Evolutionary conservation across 2,797 vertebrate genomes (phyloP).

Genomic region (Gorsachius magnificus): DNA sequence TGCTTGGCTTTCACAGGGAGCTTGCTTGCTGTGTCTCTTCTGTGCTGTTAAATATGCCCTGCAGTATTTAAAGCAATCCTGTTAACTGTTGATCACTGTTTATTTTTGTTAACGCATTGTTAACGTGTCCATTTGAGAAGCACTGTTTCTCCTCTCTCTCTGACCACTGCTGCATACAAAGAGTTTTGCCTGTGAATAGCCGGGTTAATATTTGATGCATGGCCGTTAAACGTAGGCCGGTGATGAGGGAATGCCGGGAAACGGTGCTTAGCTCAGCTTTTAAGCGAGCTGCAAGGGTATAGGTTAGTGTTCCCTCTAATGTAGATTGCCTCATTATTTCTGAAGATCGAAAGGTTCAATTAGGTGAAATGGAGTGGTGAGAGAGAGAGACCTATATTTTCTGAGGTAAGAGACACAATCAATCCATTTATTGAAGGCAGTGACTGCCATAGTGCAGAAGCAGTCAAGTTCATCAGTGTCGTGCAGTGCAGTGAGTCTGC

Average conservation of each 20-base stretch:
- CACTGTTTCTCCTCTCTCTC: not conserved
- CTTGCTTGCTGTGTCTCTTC: not conserved
- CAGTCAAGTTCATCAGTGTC: not conserved
- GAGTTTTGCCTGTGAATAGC: not conserved
- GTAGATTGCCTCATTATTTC: not conserved
- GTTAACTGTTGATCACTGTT: not conserved
- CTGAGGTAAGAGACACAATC: not conserved
- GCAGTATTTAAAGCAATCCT: not conserved
- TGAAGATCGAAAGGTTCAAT: not conserved
- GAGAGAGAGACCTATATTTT: not conserved
- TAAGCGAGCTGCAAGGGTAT: not conserved
- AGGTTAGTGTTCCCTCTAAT: not conserved
- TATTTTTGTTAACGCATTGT: not conserved
- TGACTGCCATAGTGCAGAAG: not conserved
- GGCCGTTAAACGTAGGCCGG: not conserved
- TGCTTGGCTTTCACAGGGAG: not conserved
- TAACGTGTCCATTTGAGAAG: not conserved
- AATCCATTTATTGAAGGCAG: not conserved
- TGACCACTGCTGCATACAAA: not conserved
- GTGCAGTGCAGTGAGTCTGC: not conserved
- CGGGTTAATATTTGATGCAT: not conserved
- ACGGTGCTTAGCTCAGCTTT: slow-evolving; percentile 18
- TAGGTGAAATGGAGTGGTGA: not conserved
- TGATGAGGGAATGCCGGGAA: not conserved
- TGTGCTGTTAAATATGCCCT: not conserved